These are phyloP conservation scores for Antechinus flavipes DNA, from an alignment of 2,113 vertebrate genomes.

Conservation along the genomic window DNA sequence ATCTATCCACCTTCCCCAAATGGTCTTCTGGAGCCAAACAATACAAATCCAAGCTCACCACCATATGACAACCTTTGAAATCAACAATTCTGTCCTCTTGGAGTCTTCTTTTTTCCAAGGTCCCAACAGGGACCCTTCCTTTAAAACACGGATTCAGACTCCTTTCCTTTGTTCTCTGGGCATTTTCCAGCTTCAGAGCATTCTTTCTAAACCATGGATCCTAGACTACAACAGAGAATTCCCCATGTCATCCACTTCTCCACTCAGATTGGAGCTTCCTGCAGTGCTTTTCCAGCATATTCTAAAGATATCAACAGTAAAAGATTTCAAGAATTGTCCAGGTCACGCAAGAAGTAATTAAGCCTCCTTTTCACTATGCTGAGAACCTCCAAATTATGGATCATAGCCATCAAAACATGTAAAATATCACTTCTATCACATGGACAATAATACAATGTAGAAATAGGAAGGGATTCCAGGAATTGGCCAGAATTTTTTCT, in stretches of 20 bases:
- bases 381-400: background rate
- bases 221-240: background rate
- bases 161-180: background rate
- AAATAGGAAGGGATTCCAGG: background rate
- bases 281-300: background rate
- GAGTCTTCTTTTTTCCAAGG: background rate
- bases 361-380: background rate
- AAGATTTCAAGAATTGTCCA: background rate
- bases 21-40: background rate
- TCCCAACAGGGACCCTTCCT: background rate
- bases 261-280: background rate
- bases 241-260: background rate
- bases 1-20: background rate
- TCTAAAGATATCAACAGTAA: background rate
- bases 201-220: background rate
- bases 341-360: background rate
- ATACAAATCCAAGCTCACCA: background rate
- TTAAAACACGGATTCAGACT: background rate
- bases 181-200: background rate
- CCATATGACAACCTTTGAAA: background rate
- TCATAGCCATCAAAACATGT: background rate
- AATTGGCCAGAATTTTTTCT: background rate
- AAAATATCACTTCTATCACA: background rate
- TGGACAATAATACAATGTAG: background rate
- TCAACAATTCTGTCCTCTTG: background rate